Evolutionary conservation across 2,888 invertebrate species (phyloP).

Genomic region (Dasypolia templi): DNA sequence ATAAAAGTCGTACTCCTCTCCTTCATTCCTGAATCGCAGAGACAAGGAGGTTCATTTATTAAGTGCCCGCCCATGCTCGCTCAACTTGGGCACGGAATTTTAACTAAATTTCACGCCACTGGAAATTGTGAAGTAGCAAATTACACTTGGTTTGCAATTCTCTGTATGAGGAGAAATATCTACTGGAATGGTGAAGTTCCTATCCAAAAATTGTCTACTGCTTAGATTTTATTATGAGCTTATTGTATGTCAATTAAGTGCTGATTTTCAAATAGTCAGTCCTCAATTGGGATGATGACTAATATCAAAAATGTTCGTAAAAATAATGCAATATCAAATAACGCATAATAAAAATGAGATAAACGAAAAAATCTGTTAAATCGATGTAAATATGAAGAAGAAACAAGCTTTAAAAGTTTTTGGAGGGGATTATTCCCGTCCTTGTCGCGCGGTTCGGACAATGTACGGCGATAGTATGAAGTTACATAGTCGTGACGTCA

Average conservation of each 20-base stretch:
- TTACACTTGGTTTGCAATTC: constrained; percentile 58
- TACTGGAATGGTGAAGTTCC: background rate
- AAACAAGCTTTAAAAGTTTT: too few species aligned
- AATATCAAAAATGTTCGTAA: too few species aligned
- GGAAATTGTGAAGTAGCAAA: constrained; percentile 64
- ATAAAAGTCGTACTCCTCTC: constrained; percentile 17
- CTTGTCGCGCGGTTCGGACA: too few species aligned
- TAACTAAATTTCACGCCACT: constrained; percentile 75
- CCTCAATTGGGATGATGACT: too few species aligned
- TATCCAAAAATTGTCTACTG: background rate
- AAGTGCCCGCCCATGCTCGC: constrained; percentile 74
- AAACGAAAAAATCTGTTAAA: too few species aligned
- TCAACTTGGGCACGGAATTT: constrained; percentile 73
- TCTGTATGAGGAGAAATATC: constrained; percentile 21
- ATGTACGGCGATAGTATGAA: too few species aligned
- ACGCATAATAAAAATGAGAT: too few species aligned
- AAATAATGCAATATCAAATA: too few species aligned
- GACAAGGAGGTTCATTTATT: constrained; percentile 77
- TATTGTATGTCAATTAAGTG: background rate
- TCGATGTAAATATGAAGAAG: too few species aligned
- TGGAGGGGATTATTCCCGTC: too few species aligned
- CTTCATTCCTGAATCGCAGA: constrained; percentile 63
- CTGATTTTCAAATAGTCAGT: too few species aligned
- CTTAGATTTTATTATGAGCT: background rate
- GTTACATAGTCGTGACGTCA: too few species aligned